Percentiles rank a stretch among this genome's conserved stretches.
These are phyloP conservation scores for Hafferia zeledoni DNA, from an alignment of 2,797 vertebrate species.

Conservation along the genomic window DNA sequence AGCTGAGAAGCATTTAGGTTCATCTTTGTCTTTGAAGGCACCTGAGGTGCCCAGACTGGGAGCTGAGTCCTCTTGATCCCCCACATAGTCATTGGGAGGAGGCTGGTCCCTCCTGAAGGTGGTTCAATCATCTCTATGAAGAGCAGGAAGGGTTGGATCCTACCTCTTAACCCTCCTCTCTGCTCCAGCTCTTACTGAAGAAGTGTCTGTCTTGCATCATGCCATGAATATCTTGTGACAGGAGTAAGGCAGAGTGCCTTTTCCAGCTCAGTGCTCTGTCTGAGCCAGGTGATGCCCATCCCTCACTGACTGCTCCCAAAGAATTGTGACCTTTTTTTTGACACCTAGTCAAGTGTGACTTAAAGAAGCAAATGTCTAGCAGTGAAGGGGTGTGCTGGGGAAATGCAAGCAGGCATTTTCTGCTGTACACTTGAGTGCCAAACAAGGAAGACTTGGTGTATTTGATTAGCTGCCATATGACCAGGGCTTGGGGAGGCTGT, in stretches of 20 bases:
- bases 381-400: not conserved
- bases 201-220: rapidly evolving
- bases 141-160: not conserved
- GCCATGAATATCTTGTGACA: not conserved
- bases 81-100: not conserved
- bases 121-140: not conserved
- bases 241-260: not conserved
- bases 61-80: not conserved
- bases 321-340: not conserved
- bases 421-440: rapidly evolving
- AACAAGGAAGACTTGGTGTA: not conserved
- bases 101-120: not conserved
- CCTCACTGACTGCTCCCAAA: not conserved
- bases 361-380: not conserved
- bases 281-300: not conserved
- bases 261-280: not conserved
- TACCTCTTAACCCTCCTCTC: not conserved
- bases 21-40: not conserved
- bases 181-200: not conserved
- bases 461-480: not conserved
- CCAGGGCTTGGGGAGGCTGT: not conserved
- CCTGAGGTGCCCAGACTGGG: not conserved
- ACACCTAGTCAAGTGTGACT: not conserved
- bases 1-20: not conserved
- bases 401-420: not conserved